Conservation (phyloP, 2,888 invertebrate species). For the Trypoxylon attenuatum region DNA sequence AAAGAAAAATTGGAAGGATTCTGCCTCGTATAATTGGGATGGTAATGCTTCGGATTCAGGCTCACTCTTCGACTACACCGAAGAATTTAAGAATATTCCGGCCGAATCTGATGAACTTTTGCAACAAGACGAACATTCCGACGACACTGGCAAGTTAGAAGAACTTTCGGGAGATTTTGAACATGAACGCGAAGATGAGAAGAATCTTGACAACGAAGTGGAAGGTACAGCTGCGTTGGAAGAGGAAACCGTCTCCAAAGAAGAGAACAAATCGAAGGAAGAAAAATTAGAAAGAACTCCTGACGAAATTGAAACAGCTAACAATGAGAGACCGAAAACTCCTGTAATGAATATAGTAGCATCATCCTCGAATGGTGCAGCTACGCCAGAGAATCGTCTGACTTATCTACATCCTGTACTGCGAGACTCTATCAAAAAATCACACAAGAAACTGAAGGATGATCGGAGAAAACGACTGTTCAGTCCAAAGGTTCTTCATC, state of each 20-base stretch:
- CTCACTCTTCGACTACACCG: slow-evolving; percentile 43
- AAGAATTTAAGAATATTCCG: not conserved
- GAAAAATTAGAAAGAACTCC: not conserved
- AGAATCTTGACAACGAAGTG: not conserved
- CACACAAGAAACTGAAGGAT: slow-evolving; percentile 66
- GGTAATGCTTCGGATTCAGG: slow-evolving; percentile 56
- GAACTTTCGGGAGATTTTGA: not conserved
- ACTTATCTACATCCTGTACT: slow-evolving; percentile 55
- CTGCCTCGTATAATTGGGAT: slow-evolving; percentile 41
- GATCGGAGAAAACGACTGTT: slow-evolving; percentile 56
- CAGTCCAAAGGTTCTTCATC: slow-evolving; percentile 45
- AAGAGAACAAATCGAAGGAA: not conserved
- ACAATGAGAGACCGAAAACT: slow-evolving; percentile 19
- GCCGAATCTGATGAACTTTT: not conserved
- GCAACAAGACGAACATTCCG: not conserved
- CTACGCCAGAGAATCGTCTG: slow-evolving; percentile 64
- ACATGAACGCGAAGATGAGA: not conserved
- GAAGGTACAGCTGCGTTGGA: not conserved
- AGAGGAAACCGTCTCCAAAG: not conserved
- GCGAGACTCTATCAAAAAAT: slow-evolving; percentile 67
- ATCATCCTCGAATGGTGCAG: slow-evolving; percentile 20
- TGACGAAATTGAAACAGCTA: not conserved
- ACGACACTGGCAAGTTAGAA: no score
- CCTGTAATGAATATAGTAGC: slow-evolving; percentile 6
- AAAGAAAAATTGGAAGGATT: slow-evolving; percentile 45